Evolutionary conservation across 2,113 vertebrate genomes (phyloP).

Genomic region (Coturnix japonica): DNA sequence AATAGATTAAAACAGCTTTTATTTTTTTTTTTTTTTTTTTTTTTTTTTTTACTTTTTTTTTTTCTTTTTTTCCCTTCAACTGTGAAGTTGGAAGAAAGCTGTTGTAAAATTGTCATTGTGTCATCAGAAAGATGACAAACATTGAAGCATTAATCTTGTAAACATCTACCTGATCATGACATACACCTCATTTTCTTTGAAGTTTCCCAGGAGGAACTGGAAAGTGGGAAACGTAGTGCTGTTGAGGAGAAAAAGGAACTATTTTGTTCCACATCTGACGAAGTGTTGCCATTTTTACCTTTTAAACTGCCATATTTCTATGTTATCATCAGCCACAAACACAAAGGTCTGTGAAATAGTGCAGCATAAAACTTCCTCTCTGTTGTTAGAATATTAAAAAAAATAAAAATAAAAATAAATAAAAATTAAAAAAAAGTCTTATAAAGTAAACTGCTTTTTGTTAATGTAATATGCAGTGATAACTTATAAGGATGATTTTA

Average conservation of each 20-base stretch:
- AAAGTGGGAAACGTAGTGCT: not conserved
- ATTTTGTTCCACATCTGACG: not conserved
- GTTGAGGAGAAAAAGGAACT: not conserved
- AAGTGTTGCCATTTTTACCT: not conserved
- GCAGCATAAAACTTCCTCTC: not conserved
- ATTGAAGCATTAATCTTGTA: not conserved
- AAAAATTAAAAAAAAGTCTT: not conserved
- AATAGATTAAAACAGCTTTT: conserved; percentile 7
- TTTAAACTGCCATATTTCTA: not conserved
- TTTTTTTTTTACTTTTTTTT: not conserved
- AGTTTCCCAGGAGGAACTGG: not conserved
- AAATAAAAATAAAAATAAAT: no score
- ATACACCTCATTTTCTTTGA: not conserved
- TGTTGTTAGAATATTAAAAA: not conserved
- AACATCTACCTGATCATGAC: not conserved
- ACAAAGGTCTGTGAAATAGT: not conserved
- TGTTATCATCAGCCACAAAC: not conserved
- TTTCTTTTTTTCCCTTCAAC: not conserved
- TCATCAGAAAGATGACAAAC: not conserved
- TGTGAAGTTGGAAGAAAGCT: not conserved
- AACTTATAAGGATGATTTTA: not conserved
- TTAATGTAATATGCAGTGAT: not conserved
- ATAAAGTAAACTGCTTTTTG: not conserved
- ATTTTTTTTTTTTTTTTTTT: not conserved
- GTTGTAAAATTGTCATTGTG: not conserved